Conservation (phyloP, 1,140 invertebrate genomes). For the Cheumatopsyche charites region DNA sequence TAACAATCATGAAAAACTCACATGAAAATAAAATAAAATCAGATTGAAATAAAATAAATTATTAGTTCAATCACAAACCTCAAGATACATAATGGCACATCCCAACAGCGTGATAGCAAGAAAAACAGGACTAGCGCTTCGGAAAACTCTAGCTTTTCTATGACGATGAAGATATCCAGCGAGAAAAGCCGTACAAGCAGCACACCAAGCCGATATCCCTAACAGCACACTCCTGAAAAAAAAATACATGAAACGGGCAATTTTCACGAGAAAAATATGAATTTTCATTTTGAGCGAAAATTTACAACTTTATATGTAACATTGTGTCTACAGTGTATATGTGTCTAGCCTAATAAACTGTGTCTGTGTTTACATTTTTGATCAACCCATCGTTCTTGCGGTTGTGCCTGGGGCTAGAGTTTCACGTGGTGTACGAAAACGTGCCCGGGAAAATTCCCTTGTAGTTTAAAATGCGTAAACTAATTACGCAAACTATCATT, state of each 20-base stretch:
- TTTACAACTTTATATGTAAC: too few species aligned
- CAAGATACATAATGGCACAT: slow-evolving; percentile 88
- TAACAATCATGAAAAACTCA: too few species aligned
- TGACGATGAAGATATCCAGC: slow-evolving; percentile 81
- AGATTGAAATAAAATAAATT: background rate
- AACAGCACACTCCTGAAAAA: slow-evolving; percentile 75
- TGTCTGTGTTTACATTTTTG: too few species aligned
- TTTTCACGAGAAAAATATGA: background rate
- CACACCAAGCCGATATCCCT: slow-evolving; percentile 80
- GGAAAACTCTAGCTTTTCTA: slow-evolving; percentile 83
- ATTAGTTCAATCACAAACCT: slow-evolving; percentile 74
- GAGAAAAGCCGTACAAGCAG: slow-evolving; percentile 73
- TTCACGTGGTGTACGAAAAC: too few species aligned
- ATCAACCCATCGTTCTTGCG: too few species aligned
- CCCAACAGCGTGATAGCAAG: slow-evolving; percentile 84
- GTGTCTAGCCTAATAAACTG: too few species aligned
- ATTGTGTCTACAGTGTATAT: too few species aligned
- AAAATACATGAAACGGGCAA: background rate
- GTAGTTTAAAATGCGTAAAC: background rate
- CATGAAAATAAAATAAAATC: too few species aligned
- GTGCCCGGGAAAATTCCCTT: background rate
- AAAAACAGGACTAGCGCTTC: slow-evolving; percentile 89
- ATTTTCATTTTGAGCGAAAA: background rate
- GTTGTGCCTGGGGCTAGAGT: too few species aligned
- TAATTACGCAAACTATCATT: background rate